phyloP scores from a whole-genome alignment of 2,888 invertebrate species.

The Drosophila fungiperda region DNA sequence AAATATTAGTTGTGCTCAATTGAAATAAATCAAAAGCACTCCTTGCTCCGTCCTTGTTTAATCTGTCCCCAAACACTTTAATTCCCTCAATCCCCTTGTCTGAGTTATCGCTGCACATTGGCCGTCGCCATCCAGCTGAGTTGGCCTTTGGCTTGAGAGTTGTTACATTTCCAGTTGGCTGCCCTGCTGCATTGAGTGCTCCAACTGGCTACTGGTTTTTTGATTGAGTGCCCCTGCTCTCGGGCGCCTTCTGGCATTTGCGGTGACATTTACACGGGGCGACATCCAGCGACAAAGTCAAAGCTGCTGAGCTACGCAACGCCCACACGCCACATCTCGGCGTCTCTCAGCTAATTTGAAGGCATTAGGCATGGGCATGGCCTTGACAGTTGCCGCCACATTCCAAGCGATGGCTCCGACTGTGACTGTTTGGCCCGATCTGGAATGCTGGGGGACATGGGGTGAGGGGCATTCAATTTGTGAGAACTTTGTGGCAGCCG shows the following conservation, averaged over 20 bases:
- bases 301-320: slow-evolving; percentile 75
- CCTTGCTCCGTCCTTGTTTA: background rate
- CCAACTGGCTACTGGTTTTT: slow-evolving; percentile 65
- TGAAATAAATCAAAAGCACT: background rate
- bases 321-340: slow-evolving; percentile 60
- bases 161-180: slow-evolving; percentile 73
- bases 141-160: slow-evolving; percentile 67
- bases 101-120: slow-evolving; percentile 14
- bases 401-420: slow-evolving; percentile 42
- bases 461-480: slow-evolving; percentile 61
- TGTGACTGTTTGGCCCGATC: slow-evolving; percentile 9
- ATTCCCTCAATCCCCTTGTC: background rate
- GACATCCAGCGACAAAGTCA: slow-evolving; percentile 68
- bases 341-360: slow-evolving; percentile 21
- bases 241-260: slow-evolving; percentile 62
- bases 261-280: slow-evolving; percentile 73
- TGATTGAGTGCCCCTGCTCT: slow-evolving; percentile 54
- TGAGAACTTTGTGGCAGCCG: slow-evolving; percentile 71
- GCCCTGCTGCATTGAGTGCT: slow-evolving; percentile 45
- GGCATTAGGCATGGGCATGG: slow-evolving; percentile 40
- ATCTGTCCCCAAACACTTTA: background rate
- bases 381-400: slow-evolving; percentile 52
- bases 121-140: slow-evolving; percentile 59
- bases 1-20: background rate
- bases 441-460: slow-evolving; percentile 51